Evolutionary conservation across 2,113 vertebrate species (phyloP).

Genomic region (Scytalopus superciliaris): DNA sequence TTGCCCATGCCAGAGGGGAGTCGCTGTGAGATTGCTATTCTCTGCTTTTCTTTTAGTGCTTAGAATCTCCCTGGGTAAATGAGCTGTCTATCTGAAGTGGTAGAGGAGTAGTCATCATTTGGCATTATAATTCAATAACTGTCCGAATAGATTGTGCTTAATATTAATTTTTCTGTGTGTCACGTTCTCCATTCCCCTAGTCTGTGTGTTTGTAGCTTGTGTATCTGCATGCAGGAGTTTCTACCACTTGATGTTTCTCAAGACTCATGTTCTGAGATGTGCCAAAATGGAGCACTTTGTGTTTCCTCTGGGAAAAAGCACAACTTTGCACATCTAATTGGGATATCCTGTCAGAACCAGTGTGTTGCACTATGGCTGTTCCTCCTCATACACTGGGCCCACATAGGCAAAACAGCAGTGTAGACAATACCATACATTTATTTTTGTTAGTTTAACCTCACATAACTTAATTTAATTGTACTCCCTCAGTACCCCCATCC

Average conservation of each 20-base stretch:
- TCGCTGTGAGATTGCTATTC: neutral
- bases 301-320: neutral
- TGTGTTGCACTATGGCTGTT: fast-evolving
- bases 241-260: neutral
- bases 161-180: neutral
- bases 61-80: neutral
- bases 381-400: neutral
- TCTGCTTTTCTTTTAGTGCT: neutral
- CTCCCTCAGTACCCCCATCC: neutral
- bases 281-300: neutral
- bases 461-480: neutral
- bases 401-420: neutral
- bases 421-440: neutral
- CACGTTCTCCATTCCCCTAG: neutral
- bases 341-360: neutral
- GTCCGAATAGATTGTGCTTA: neutral
- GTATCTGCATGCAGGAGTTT: neutral
- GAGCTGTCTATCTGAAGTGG: neutral
- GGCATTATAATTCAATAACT: neutral
- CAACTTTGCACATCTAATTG: neutral
- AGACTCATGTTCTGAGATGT: neutral
- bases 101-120: neutral
- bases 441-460: neutral
- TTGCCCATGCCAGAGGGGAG: neutral
- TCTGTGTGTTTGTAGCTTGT: neutral